Conservation (phyloP, 2,888 invertebrate species). For the Ectemnius continuus region DNA sequence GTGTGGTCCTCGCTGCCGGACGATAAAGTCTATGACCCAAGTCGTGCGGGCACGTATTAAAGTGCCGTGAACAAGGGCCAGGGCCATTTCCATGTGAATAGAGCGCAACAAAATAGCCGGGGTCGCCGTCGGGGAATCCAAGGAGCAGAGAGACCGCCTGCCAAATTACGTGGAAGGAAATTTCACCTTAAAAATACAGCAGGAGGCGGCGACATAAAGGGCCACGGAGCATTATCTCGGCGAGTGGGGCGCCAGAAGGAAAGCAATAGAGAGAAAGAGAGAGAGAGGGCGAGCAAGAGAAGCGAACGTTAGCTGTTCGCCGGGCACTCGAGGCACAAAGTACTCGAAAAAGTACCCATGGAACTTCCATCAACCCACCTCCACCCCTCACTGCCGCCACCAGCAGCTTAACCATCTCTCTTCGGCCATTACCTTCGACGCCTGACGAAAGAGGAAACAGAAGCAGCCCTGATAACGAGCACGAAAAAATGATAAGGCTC, state of each 20-base stretch:
- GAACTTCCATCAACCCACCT: conserved; percentile 6
- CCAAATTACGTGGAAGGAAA: conserved; percentile 19
- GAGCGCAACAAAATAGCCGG: not conserved
- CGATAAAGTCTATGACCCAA: not conserved
- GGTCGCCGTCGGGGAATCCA: not conserved
- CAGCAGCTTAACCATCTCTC: not conserved
- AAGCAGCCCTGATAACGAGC: not conserved
- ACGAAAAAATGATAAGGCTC: conserved; percentile 10
- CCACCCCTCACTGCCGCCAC: not conserved
- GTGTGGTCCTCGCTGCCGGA: no score
- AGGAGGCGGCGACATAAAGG: not conserved
- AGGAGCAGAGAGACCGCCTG: not conserved
- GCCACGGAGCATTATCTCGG: not conserved
- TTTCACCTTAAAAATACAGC: conserved; percentile 4
- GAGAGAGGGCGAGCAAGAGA: no score
- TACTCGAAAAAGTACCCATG: conserved; percentile 11
- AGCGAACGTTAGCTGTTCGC: no score
- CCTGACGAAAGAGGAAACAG: not conserved
- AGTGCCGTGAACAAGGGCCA: not conserved
- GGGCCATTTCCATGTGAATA: conserved; percentile 4
- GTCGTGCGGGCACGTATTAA: conserved; percentile 2
- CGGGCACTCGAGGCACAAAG: not conserved
- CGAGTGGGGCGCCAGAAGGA: not conserved
- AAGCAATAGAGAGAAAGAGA: no score
- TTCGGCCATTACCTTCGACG: not conserved